These are phyloP conservation scores for Odontamblyopus rebecca DNA, from an alignment of 2,797 vertebrate species.

Conservation along the genomic window DNA sequence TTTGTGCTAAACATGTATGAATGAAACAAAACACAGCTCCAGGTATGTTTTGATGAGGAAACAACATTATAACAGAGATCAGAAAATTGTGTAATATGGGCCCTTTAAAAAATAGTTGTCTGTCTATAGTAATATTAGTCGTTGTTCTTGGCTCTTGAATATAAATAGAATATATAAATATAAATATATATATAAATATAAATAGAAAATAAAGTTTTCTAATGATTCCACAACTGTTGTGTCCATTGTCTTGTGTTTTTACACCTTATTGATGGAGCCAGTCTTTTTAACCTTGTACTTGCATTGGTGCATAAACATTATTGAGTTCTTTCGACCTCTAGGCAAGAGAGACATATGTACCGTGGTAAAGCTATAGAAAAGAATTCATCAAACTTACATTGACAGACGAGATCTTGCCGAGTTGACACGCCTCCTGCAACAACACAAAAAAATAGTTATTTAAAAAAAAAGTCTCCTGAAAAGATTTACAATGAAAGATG, in stretches of 20 bases:
- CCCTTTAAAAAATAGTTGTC: too few relatives aligned
- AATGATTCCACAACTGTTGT: too few relatives aligned
- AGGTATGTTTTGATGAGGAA: too few relatives aligned
- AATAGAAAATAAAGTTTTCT: too few relatives aligned
- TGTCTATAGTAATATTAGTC: background rate
- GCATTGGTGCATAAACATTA: background rate
- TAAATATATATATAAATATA: too few relatives aligned
- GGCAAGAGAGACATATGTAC: background rate
- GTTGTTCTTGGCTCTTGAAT: background rate
- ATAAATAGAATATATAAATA: too few relatives aligned
- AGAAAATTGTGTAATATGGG: too few relatives aligned
- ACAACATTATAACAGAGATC: too few relatives aligned
- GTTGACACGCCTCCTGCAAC: constrained; percentile 75
- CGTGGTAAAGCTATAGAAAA: background rate
- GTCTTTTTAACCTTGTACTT: background rate
- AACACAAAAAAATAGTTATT: constrained; percentile 49
- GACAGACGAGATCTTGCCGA: constrained; percentile 71
- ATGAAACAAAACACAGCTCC: too few relatives aligned
- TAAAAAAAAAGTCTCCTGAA: constrained; percentile 30
- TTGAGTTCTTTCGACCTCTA: background rate
- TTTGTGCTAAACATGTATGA: too few relatives aligned
- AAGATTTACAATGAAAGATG: constrained; percentile 40
- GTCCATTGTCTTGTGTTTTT: too few relatives aligned
- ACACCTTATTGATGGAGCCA: too few relatives aligned
- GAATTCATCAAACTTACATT: constrained; percentile 66